phyloP scores from a whole-genome alignment of 2,888 invertebrate genomes.

The Endotricha flammealis region DNA sequence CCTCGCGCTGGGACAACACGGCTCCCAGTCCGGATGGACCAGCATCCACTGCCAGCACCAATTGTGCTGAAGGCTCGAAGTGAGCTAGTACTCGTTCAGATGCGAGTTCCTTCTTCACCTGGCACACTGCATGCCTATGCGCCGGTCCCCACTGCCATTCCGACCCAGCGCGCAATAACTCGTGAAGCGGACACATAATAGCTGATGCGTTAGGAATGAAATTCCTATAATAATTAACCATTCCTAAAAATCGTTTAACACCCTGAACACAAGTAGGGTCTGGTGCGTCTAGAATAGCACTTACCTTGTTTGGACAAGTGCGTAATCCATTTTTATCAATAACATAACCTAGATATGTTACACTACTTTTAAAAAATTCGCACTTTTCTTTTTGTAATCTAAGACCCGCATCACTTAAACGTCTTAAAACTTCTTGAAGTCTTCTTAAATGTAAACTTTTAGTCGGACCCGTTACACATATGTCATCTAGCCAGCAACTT shows the following conservation, averaged over 20 bases:
- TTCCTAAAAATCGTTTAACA: conserved; percentile 26
- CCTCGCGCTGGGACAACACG: too few species aligned
- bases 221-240: conserved; percentile 27
- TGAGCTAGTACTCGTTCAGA: too few species aligned
- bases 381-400: conserved; percentile 14
- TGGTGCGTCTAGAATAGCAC: conserved; percentile 23
- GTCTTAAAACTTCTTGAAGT: conserved; percentile 16
- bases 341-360: conserved; percentile 21
- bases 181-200: conserved; percentile 20
- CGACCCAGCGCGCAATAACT: background rate
- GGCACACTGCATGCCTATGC: background rate
- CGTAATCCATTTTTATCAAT: conserved; percentile 19
- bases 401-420: conserved; percentile 18
- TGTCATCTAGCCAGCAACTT: conserved; percentile 25
- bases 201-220: conserved; percentile 25
- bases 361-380: conserved; percentile 14
- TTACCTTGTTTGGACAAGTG: conserved; percentile 20
- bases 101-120: background rate
- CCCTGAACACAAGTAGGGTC: too few species aligned
- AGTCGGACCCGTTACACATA: conserved; percentile 18
- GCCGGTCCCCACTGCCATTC: background rate
- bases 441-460: conserved; percentile 12
- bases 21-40: too few species aligned
- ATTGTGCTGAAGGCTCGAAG: background rate
- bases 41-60: conserved; percentile 8